These are phyloP conservation scores for Nasua narica DNA, from an alignment of 2,797 vertebrate genomes.

Conservation along the genomic window DNA sequence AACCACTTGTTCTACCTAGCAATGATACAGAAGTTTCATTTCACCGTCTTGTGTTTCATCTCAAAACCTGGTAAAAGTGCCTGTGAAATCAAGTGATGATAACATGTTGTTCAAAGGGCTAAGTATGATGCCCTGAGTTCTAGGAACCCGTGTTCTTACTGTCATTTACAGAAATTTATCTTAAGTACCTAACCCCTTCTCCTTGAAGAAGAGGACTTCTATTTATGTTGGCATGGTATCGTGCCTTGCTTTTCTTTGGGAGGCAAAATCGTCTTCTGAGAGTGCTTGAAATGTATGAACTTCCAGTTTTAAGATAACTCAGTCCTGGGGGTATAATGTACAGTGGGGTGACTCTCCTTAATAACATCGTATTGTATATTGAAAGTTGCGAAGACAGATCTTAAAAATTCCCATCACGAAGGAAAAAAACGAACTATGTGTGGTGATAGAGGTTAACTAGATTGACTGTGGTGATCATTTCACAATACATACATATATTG, in stretches of 20 bases:
- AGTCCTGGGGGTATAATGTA: neutral
- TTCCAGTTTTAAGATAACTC: neutral
- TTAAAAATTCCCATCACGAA: neutral
- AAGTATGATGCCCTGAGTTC: constrained; percentile 41
- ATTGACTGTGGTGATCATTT: neutral
- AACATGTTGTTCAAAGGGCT: constrained; percentile 45
- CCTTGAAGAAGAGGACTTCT: constrained; percentile 35
- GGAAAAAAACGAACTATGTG: neutral
- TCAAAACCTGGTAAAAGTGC: constrained; percentile 45
- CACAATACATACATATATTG: neutral
- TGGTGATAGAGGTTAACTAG: neutral
- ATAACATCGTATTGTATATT: neutral
- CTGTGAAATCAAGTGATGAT: constrained; percentile 66
- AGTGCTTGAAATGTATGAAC: neutral
- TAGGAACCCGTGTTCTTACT: neutral
- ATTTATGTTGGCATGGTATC: neutral
- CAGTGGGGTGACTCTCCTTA: neutral
- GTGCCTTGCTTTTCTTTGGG: neutral
- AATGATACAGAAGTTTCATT: constrained; percentile 17
- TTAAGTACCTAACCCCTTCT: constrained; percentile 34
- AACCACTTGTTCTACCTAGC: neutral
- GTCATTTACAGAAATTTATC: constrained; percentile 27
- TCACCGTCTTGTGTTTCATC: constrained; percentile 45
- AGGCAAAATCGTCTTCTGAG: constrained; percentile 24
- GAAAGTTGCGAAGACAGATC: too few species aligned